These are phyloP conservation scores for Meloidogyne floridensis DNA, from an alignment of 1,140 invertebrate species.

Conservation along the genomic window DNA sequence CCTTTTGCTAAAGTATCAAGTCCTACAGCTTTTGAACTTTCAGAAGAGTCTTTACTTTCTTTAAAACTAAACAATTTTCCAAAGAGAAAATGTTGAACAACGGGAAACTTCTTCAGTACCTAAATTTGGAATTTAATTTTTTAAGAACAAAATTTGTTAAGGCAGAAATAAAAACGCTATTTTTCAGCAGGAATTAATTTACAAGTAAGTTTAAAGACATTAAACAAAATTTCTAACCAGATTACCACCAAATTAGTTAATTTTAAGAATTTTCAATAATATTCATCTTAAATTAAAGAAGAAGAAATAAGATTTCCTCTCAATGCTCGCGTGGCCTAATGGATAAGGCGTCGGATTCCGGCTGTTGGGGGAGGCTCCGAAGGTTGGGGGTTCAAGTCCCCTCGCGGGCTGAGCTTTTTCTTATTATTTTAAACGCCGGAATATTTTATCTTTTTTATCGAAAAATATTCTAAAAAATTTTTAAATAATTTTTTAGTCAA, in stretches of 20 bases:
- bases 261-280: too few relatives aligned
- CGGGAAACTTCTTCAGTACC: conserved; percentile 89
- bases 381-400: conserved; percentile 1
- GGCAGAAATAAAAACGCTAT: too few relatives aligned
- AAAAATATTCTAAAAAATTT: background rate
- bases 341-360: conserved; percentile 7
- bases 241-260: too few relatives aligned
- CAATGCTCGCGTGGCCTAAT: conserved; percentile 1
- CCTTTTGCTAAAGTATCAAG: conserved; percentile 21
- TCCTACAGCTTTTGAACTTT: background rate
- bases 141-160: background rate
- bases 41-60: conserved; percentile 33
- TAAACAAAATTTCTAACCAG: too few relatives aligned
- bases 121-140: conserved; percentile 16
- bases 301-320: background rate
- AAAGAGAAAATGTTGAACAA: conserved; percentile 95
- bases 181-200: too few relatives aligned
- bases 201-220: too few relatives aligned
- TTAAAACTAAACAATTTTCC: conserved; percentile 80
- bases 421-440: background rate
- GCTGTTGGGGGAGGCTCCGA: background rate
- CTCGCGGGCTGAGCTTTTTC: background rate
- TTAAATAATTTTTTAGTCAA: background rate
- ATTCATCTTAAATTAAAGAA: background rate
- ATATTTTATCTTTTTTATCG: too few relatives aligned